phyloP scores from a whole-genome alignment of 2,113 vertebrate species.

The Ciconia stormi region DNA sequence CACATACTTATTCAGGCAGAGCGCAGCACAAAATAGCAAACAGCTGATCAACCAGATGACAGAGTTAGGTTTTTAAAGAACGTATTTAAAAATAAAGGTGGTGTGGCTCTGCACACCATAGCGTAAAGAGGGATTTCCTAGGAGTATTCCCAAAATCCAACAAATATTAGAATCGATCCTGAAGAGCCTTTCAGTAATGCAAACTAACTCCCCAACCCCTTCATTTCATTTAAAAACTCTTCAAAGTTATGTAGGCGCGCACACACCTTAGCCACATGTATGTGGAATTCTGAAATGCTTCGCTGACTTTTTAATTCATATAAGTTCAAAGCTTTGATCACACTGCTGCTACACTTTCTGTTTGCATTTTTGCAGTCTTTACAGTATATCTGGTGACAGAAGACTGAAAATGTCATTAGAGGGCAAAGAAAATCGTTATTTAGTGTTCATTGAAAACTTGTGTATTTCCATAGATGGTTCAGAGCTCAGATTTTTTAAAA shows the following conservation, averaged over 20 bases:
- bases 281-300: not conserved
- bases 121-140: not conserved
- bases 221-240: not conserved
- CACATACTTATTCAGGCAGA: not conserved
- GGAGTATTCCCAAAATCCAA: not conserved
- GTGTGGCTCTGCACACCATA: not conserved
- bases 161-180: not conserved
- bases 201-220: not conserved
- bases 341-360: constrained; percentile 3
- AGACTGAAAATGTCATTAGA: constrained; percentile 22
- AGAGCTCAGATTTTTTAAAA: not conserved
- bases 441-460: not conserved
- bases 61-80: not conserved
- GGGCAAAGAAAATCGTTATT: constrained; percentile 6
- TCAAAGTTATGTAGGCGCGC: not conserved
- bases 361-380: constrained; percentile 28
- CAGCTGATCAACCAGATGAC: not conserved
- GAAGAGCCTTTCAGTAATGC: not conserved
- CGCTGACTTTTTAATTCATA: not conserved
- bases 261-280: constrained; percentile 49
- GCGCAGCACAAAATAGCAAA: not conserved
- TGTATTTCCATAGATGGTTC: not conserved
- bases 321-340: constrained; percentile 56
- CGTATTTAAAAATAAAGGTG: not conserved
- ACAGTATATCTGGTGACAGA: constrained; percentile 11